phyloP scores from a whole-genome alignment of 2,113 vertebrate species.

The Nerophis lumbriciformis region DNA sequence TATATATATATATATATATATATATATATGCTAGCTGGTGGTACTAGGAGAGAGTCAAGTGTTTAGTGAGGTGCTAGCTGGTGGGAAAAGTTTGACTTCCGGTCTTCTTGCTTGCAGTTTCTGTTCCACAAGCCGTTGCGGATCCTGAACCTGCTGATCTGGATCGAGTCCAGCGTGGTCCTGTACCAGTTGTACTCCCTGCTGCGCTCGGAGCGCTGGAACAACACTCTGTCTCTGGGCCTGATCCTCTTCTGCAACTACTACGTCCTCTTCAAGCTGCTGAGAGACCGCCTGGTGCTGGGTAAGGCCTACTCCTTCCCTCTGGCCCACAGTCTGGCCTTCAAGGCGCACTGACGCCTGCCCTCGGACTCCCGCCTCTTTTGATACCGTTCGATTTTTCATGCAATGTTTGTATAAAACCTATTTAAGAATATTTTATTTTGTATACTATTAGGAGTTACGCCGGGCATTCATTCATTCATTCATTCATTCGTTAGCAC shows the following conservation, averaged over 20 bases:
- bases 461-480: conserved; percentile 70
- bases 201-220: conserved; percentile 96
- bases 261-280: conserved; percentile 96
- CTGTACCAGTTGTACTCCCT: conserved; percentile 96
- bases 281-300: conserved; percentile 94
- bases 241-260: conserved; percentile 99
- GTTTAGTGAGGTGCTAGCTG: too few species aligned
- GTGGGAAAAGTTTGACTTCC: neutral
- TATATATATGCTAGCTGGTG: too few species aligned
- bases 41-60: too few species aligned
- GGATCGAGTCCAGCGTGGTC: conserved; percentile 93
- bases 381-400: conserved; percentile 99
- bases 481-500: conserved; percentile 33
- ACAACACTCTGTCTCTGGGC: conserved; percentile 96
- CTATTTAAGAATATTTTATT: conserved; percentile 99
- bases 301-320: conserved; percentile 94
- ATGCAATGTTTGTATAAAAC: conserved; percentile 90
- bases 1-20: too few species aligned
- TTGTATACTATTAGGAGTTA: conserved; percentile 90
- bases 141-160: conserved; percentile 95
- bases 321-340: conserved; percentile 79
- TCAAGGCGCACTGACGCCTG: conserved; percentile 82
- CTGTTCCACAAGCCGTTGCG: conserved; percentile 96
- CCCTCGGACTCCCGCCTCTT: conserved; percentile 66
- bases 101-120: conserved; percentile 73